Conservation (phyloP, 2,113 vertebrate species). For the Stigmatopora nigra region DNA sequence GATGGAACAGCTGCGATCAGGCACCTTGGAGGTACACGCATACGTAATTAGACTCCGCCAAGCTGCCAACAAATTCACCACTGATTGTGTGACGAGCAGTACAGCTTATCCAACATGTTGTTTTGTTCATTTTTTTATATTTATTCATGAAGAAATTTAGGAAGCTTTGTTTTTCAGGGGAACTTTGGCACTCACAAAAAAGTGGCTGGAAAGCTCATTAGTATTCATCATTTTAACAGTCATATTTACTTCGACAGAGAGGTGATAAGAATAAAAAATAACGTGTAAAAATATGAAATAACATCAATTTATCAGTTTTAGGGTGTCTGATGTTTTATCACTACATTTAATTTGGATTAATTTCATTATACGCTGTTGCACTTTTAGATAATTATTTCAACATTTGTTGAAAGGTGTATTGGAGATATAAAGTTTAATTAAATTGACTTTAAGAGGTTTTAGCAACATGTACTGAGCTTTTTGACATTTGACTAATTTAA, state of each 20-base stretch:
- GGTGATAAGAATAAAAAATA: background rate
- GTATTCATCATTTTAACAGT: background rate
- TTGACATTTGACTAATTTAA: background rate
- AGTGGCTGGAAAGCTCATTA: background rate
- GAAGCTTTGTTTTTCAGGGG: background rate
- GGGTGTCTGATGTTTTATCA: background rate
- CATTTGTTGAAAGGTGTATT: background rate
- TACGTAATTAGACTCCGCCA: conserved; percentile 10
- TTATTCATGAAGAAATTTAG: background rate
- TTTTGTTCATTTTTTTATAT: background rate
- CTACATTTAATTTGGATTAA: background rate
- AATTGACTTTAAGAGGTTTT: background rate
- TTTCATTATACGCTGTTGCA: background rate
- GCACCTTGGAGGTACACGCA: conserved; percentile 3
- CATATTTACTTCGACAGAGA: background rate
- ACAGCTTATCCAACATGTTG: background rate
- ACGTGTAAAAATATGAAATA: background rate
- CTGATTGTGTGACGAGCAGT: conserved; percentile 11
- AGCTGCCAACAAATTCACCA: conserved; percentile 19
- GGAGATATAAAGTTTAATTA: background rate
- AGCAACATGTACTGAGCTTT: too few relatives aligned
- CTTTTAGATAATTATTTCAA: background rate
- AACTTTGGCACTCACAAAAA: background rate
- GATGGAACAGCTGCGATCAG: conserved; percentile 1
- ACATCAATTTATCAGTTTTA: background rate